Percentiles rank a stretch among this genome's conserved stretches.
phyloP scores from a whole-genome alignment of 2,113 vertebrate species.

The Rhegmatorhina hoffmannsi region DNA sequence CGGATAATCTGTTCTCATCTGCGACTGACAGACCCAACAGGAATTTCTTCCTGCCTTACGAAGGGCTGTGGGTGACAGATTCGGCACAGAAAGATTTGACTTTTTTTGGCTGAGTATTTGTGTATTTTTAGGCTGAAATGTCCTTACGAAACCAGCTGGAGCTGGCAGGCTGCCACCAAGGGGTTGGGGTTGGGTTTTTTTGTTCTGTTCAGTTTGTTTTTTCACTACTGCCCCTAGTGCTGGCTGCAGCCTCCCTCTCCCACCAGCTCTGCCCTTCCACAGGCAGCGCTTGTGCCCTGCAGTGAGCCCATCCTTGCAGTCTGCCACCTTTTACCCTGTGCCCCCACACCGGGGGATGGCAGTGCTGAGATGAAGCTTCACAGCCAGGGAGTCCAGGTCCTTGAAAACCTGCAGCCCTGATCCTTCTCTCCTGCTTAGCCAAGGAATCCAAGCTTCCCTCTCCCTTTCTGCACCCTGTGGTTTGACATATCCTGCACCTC shows the following conservation, averaged over 20 bases:
- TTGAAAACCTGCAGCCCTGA: not conserved
- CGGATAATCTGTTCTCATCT: not conserved
- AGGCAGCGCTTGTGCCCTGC: not conserved
- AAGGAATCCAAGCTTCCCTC: not conserved
- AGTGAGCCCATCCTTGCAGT: rapidly evolving
- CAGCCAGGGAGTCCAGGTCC: not conserved
- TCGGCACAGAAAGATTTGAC: not conserved
- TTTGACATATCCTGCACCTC: rapidly evolving
- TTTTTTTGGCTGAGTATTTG: slow-evolving; percentile 26
- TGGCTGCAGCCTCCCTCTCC: not conserved
- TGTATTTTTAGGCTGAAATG: slow-evolving; percentile 50
- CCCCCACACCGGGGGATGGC: rapidly evolving
- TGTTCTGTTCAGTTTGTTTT: not conserved
- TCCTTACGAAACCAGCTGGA: slow-evolving; percentile 52
- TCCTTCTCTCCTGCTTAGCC: not conserved
- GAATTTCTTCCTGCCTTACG: not conserved
- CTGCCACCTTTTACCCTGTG: not conserved
- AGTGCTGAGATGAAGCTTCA: not conserved
- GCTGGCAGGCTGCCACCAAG: slow-evolving; percentile 43
- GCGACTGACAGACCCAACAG: not conserved
- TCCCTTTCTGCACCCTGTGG: not conserved
- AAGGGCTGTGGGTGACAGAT: slow-evolving; percentile 30
- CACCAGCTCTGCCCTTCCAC: not conserved
- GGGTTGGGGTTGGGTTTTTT: not conserved
- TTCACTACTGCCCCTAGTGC: not conserved